Conservation (phyloP, 2,797 vertebrate species). For the Emys orbicularis region DNA sequence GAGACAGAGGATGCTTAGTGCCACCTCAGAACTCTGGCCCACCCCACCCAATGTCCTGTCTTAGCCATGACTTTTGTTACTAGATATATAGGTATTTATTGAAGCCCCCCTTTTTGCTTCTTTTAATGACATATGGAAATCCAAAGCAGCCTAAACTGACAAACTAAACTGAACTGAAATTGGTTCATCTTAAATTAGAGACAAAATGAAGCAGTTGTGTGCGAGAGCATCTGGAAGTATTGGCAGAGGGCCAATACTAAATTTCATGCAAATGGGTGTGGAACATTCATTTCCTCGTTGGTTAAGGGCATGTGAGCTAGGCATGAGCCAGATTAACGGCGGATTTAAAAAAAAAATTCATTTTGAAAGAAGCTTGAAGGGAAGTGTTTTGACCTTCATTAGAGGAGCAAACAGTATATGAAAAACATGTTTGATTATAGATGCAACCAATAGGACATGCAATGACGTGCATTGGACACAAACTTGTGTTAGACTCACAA, state of each 20-base stretch:
- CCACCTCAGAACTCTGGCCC: background rate
- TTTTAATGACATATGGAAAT: background rate
- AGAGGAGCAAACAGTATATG: background rate
- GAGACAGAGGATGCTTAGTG: background rate
- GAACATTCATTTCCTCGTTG: background rate
- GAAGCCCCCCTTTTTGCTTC: background rate
- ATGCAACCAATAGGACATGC: constrained; percentile 3
- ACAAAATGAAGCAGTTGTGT: background rate
- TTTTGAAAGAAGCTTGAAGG: constrained; percentile 10
- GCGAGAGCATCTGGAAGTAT: background rate
- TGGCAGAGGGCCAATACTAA: background rate
- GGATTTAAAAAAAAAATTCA: background rate
- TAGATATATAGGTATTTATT: background rate
- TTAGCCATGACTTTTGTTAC: background rate
- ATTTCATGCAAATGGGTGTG: background rate
- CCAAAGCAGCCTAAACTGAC: background rate
- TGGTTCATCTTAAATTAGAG: background rate
- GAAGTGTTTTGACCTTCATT: background rate
- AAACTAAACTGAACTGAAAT: background rate
- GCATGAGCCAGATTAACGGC: background rate
- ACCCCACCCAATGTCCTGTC: background rate
- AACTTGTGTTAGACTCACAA: background rate
- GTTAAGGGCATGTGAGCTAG: background rate
- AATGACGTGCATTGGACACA: background rate
- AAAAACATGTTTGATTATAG: background rate